Conservation (phyloP, 2,888 invertebrate species). For the Eremobia ochroleuca region DNA sequence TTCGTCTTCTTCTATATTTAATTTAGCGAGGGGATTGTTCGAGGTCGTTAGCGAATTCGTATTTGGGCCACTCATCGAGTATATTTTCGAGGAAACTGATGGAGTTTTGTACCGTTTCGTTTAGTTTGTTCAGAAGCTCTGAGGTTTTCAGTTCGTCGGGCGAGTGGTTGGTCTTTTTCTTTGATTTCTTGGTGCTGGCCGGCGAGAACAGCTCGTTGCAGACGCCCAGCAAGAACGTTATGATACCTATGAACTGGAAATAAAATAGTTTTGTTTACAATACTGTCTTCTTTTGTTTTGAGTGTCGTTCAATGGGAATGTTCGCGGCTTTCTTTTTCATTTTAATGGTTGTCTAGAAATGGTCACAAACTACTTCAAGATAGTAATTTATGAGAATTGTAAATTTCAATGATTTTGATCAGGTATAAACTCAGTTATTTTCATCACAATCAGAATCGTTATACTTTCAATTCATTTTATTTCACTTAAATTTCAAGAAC, state of each 20-base stretch:
- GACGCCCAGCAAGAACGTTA: conserved; percentile 90
- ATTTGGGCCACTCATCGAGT: conserved; percentile 85
- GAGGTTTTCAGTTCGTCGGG: conserved; percentile 84
- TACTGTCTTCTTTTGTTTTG: neutral
- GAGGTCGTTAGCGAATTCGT: conserved; percentile 77
- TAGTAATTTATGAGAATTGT: neutral
- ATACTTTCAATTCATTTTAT: too few relatives aligned
- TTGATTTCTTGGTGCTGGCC: conserved; percentile 89
- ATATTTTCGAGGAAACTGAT: conserved; percentile 82
- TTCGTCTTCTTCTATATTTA: conserved; percentile 76
- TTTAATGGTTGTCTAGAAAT: neutral
- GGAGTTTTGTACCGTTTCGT: conserved; percentile 79
- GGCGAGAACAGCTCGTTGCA: conserved; percentile 90
- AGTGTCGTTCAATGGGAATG: neutral
- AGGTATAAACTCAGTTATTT: neutral
- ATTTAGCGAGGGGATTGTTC: conserved; percentile 81
- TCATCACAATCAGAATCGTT: neutral
- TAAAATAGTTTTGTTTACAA: neutral
- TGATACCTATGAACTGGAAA: conserved; percentile 91
- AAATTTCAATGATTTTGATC: neutral
- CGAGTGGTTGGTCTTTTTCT: conserved; percentile 89
- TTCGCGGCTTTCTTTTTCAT: neutral
- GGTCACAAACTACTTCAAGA: too few relatives aligned
- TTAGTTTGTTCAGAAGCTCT: conserved; percentile 79
- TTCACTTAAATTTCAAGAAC: neutral